A percentile compares a stretch with the other conserved stretches of the same genome.
These are phyloP conservation scores for Toxotes lorentzi DNA, from an alignment of 2,797 vertebrate species.

Conservation along the genomic window DNA sequence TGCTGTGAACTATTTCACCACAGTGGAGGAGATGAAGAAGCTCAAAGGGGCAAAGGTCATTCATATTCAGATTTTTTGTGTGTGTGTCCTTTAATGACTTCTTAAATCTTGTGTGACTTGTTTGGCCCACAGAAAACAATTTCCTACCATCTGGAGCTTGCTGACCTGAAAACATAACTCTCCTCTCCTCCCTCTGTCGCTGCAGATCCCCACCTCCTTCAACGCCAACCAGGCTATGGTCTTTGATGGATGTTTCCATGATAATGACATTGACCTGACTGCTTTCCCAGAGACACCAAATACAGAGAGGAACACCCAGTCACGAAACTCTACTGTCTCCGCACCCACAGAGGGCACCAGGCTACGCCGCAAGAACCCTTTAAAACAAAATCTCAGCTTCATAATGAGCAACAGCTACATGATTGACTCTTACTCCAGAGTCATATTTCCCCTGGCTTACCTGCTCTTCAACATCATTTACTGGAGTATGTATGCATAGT, in stretches of 20 bases:
- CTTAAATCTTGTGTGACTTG: slow-evolving; percentile 9
- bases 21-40: slow-evolving; percentile 89
- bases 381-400: slow-evolving; percentile 85
- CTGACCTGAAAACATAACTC: slow-evolving; percentile 15
- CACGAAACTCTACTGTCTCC: slow-evolving; percentile 70
- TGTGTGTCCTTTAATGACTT: not conserved
- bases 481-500: slow-evolving; percentile 89
- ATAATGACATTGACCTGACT: slow-evolving; percentile 86
- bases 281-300: slow-evolving; percentile 83
- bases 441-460: slow-evolving; percentile 91
- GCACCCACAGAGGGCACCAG: slow-evolving; percentile 77
- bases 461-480: slow-evolving; percentile 94
- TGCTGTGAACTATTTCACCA: slow-evolving; percentile 94
- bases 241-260: slow-evolving; percentile 92
- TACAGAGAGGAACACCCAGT: slow-evolving; percentile 83
- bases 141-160: slow-evolving; percentile 25
- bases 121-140: slow-evolving; percentile 28
- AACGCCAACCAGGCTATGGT: slow-evolving; percentile 90
- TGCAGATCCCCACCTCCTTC: slow-evolving; percentile 86
- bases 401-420: slow-evolving; percentile 93
- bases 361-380: slow-evolving; percentile 84
- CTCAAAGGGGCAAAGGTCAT: slow-evolving; percentile 88
- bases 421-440: slow-evolving; percentile 92
- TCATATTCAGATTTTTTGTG: slow-evolving; percentile 3
- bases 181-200: slow-evolving; percentile 55